Base-by-base conservation (phyloP, 2,113 vertebrate species). In the Atractosteus spatula region DNA sequence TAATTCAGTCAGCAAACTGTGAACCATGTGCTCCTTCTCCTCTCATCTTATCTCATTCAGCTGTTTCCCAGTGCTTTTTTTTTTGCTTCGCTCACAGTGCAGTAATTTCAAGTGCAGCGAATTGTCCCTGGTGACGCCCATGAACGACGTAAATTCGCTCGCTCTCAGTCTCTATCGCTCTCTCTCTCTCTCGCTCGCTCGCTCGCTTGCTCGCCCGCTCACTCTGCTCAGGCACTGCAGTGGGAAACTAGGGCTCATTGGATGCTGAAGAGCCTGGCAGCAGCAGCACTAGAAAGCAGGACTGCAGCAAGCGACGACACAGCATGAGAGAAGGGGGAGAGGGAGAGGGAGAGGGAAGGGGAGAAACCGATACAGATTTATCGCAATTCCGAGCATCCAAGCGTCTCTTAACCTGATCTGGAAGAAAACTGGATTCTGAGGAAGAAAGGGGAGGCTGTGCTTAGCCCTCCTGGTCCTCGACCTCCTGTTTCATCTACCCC, bases 181-280 rank as follows among this genome's bases (percentile, higher is more conserved):
- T 64, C 62, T 41, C 62, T 42, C 41, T 64, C 62, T 72, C 63
- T 43, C 66, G 66, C 12, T 43, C n/a, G 14, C 29, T 44, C 55
- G 41, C 65, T 45, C 44, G 54, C 65, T 55, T 44, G 16, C 67
- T 69, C 70, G 16, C 59, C 29, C 57, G 59, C 12, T 55, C 55
- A 47, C 62, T 51, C 51, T 11, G 67, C 62, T 70, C 66, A 54
- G 74, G 13, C 85, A 83, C 84, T 87, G 85, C 86, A 82, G 68
- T 56, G 74, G 74, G 61, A 75, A 8, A 4, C 56, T 13, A 55
- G 62, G 43, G 61, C 74, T 75, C n/a, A 54, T 41, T 66, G 51
- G 29, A 57, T 17, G 51, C 62, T 14, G 54, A 41, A 63, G 55
- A 45, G 13, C 43, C 42, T 54, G 62, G 29, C 45, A 43, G 47